phyloP scores from a whole-genome alignment of 2,888 invertebrate species.

The Dryobota labecula region DNA sequence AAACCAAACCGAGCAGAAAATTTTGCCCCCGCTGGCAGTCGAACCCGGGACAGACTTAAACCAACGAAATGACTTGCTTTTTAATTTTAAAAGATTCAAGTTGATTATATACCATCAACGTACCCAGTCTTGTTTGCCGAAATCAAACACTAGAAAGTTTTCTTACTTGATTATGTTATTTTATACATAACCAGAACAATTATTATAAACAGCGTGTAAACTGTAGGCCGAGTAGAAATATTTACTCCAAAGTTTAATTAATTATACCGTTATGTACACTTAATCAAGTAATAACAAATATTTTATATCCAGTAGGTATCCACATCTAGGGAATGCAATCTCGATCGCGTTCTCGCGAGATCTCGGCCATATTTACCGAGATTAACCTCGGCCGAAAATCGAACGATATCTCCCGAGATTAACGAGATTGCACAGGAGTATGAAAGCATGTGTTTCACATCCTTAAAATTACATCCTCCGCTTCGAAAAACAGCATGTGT shows the following conservation, averaged over 20 bases:
- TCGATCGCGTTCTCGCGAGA: too few relatives aligned
- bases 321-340: too few relatives aligned
- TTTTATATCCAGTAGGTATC: background rate
- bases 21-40: too few relatives aligned
- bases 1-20: too few relatives aligned
- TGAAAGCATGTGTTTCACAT: too few relatives aligned
- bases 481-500: too few relatives aligned
- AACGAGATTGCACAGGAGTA: too few relatives aligned
- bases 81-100: background rate
- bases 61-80: background rate
- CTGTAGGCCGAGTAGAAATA: constrained; percentile 18
- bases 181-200: constrained; percentile 11
- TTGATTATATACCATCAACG: background rate
- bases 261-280: background rate
- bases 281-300: constrained; percentile 8
- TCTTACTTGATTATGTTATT: constrained; percentile 17
- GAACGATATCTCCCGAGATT: too few relatives aligned
- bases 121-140: constrained; percentile 7
- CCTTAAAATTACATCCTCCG: too few relatives aligned
- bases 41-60: background rate
- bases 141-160: constrained; percentile 8
- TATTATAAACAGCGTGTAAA: constrained; percentile 15
- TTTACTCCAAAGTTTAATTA: constrained; percentile 22
- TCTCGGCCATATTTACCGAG: too few relatives aligned
- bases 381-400: too few relatives aligned